Conservation (phyloP, 2,797 vertebrate species). For the Kryptopterus vitreolus region DNA sequence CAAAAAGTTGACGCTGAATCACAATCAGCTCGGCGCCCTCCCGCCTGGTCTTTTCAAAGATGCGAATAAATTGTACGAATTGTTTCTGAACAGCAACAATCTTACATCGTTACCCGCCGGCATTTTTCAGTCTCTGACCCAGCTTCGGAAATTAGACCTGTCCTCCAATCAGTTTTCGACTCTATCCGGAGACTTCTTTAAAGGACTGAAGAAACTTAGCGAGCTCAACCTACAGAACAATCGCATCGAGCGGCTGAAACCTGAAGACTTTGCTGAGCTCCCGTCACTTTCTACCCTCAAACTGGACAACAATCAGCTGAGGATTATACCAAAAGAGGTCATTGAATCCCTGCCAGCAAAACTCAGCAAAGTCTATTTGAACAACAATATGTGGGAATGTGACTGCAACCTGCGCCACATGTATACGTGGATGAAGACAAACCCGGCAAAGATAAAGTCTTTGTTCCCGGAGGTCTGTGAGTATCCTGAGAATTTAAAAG, state of each 20-base stretch:
- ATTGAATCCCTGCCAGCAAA: conserved; percentile 62
- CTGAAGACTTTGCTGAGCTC: conserved; percentile 65
- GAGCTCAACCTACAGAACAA: conserved; percentile 73
- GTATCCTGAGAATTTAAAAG: conserved; percentile 67
- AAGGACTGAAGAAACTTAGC: conserved; percentile 66
- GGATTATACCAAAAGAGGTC: conserved; percentile 60
- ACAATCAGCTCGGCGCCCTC: conserved; percentile 69
- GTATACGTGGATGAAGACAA: conserved; percentile 66
- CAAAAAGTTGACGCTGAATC: conserved; percentile 65
- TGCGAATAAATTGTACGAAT: conserved; percentile 59
- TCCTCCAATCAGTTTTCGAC: conserved; percentile 71
- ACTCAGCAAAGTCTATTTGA: conserved; percentile 70
- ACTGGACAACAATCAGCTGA: conserved; percentile 61
- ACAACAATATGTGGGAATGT: conserved; percentile 79
- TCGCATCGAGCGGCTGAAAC: conserved; percentile 62
- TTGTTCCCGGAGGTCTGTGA: conserved; percentile 59
- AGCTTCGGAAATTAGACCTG: conserved; percentile 69
- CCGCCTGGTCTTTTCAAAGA: conserved; percentile 70
- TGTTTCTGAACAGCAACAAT: conserved; percentile 73
- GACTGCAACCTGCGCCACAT: conserved; percentile 76
- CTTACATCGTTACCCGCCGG: conserved; percentile 70
- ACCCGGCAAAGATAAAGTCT: conserved; percentile 57
- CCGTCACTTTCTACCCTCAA: conserved; percentile 66
- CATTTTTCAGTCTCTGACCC: conserved; percentile 70
- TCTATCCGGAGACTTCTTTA: conserved; percentile 69